phyloP scores from a whole-genome alignment of 2,888 invertebrate species.

The Nemurella pictetii region DNA sequence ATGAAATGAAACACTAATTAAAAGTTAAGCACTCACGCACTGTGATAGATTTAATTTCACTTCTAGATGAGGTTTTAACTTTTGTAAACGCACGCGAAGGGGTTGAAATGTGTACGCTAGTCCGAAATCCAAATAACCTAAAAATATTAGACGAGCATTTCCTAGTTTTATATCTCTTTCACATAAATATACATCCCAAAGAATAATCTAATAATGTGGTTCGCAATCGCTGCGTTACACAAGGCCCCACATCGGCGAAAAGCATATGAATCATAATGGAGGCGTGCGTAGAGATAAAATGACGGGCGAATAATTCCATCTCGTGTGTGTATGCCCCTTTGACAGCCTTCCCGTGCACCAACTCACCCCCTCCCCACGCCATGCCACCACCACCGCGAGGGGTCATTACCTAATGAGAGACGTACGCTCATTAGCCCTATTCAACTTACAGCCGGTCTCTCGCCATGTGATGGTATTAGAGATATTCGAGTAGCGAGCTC shows the following conservation, averaged over 20 bases:
- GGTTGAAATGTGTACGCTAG: no score
- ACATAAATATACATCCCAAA: background rate
- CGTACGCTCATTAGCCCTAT: conserved; percentile 19
- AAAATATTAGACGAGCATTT: background rate
- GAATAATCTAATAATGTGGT: background rate
- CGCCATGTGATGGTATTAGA: conserved; percentile 8
- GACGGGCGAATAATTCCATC: conserved; percentile 9
- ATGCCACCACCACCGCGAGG: conserved; percentile 2
- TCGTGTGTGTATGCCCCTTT: background rate
- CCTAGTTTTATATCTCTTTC: background rate
- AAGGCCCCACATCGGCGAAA: background rate
- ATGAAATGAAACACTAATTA: no score
- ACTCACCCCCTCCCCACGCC: background rate
- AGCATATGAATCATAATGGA: background rate
- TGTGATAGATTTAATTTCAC: background rate
- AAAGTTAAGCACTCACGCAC: no score
- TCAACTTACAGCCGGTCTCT: background rate
- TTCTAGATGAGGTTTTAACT: background rate
- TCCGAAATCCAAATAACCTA: background rate
- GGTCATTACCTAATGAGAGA: conserved; percentile 29
- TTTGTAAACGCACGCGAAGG: background rate
- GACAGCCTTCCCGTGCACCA: background rate
- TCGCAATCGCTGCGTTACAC: background rate
- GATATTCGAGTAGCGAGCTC: background rate
- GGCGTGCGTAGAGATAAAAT: background rate